Percentiles rank a stretch among this genome's conserved stretches.
Evolutionary conservation across 2,113 vertebrate genomes (phyloP).

Genomic region (Xenopus tropicalis): UCB_Xtro_10.0 CM004446.2:149602501-149603000

Average conservation of each 20-base stretch:
- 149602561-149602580: conserved; percentile 35
- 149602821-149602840: conserved; percentile 3
- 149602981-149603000: not conserved
- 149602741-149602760: not conserved
- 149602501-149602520: too few relatives aligned
- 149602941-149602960: not conserved
- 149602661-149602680: conserved; percentile 10
- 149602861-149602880: not conserved
- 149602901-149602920: not conserved
- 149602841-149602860: not conserved
- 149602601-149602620: conserved; percentile 40
- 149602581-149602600: conserved; percentile 3
- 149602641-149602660: conserved; percentile 17
- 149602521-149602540: conserved; percentile 15
- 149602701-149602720: not conserved
- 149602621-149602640: conserved; percentile 10
- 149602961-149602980: not conserved
- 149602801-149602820: not conserved
- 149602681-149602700: not conserved
- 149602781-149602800: not conserved
- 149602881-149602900: not conserved
- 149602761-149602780: not conserved
- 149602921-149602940: too few relatives aligned
- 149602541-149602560: conserved; percentile 26
- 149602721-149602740: not conserved